A percentile compares a stretch with the other conserved stretches of the same genome.
phyloP scores from a whole-genome alignment of 2,113 vertebrate species.

The Coptodon rendalli region DNA sequence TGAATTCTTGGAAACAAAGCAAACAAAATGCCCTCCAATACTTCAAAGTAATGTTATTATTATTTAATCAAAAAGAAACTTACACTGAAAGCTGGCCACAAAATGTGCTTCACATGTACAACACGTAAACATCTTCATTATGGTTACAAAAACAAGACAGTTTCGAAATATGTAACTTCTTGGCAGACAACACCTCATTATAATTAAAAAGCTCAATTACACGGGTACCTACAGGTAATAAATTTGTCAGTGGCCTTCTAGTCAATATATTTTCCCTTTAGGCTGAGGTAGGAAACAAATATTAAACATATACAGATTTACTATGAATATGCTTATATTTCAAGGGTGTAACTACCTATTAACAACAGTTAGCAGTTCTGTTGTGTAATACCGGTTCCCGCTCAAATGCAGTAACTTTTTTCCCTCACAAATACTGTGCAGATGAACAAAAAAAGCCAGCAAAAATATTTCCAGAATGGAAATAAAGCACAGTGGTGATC shows the following conservation, averaged over 20 bases:
- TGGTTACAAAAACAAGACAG: neutral
- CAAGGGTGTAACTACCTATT: neutral
- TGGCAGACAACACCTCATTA: neutral
- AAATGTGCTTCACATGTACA: neutral
- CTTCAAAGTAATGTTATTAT: neutral
- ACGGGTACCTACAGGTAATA: neutral
- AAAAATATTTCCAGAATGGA: neutral
- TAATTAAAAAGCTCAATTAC: neutral
- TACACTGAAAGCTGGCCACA: neutral
- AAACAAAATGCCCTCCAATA: conserved; percentile 8
- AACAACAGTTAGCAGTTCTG: neutral
- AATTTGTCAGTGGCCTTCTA: neutral
- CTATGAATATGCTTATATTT: neutral
- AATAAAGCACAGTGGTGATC: conserved; percentile 50
- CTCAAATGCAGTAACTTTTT: neutral
- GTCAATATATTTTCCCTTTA: conserved; percentile 35
- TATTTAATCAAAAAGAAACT: neutral
- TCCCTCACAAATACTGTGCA: neutral
- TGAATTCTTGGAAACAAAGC: neutral
- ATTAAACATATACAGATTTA: neutral
- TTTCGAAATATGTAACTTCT: neutral
- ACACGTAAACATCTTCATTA: neutral
- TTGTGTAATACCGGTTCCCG: neutral
- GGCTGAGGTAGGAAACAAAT: conserved; percentile 61
- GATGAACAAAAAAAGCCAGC: neutral